Evolutionary conservation across 2,113 vertebrate genomes (phyloP).

Genomic region (Petaurus breviceps): DNA sequence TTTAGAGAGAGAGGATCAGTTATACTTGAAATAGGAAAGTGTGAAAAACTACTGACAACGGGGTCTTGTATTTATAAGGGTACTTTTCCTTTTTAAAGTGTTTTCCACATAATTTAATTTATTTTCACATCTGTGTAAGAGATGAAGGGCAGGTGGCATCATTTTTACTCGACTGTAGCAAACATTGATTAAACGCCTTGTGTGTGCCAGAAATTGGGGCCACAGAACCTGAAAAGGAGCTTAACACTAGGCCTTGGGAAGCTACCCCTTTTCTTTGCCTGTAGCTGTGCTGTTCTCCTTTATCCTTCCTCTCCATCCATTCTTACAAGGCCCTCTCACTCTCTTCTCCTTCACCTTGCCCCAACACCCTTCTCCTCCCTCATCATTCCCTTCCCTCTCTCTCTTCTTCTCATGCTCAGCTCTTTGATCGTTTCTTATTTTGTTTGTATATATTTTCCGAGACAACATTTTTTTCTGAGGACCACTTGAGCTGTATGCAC

Average conservation of each 20-base stretch:
- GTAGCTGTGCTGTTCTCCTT: background rate
- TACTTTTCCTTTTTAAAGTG: background rate
- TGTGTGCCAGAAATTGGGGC: background rate
- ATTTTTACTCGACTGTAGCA: background rate
- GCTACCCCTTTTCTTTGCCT: background rate
- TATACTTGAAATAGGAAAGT: constrained; percentile 38
- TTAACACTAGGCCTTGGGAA: background rate
- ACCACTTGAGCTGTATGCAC: background rate
- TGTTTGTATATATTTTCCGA: background rate
- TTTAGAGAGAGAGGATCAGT: constrained; percentile 52
- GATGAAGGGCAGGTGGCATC: background rate
- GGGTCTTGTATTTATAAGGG: background rate
- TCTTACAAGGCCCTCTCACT: background rate
- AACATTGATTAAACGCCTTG: background rate
- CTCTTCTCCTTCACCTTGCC: background rate
- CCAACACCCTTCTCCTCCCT: no score
- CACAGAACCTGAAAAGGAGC: background rate
- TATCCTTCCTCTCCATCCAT: background rate
- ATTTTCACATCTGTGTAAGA: background rate
- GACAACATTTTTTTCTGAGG: background rate
- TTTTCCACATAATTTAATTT: background rate
- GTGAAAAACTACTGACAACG: constrained; percentile 14
- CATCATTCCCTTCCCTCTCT: background rate
- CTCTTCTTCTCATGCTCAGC: background rate
- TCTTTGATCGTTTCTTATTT: background rate